These are phyloP conservation scores for Limanda limanda DNA, from an alignment of 2,113 vertebrate species.

Conservation along the genomic window DNA sequence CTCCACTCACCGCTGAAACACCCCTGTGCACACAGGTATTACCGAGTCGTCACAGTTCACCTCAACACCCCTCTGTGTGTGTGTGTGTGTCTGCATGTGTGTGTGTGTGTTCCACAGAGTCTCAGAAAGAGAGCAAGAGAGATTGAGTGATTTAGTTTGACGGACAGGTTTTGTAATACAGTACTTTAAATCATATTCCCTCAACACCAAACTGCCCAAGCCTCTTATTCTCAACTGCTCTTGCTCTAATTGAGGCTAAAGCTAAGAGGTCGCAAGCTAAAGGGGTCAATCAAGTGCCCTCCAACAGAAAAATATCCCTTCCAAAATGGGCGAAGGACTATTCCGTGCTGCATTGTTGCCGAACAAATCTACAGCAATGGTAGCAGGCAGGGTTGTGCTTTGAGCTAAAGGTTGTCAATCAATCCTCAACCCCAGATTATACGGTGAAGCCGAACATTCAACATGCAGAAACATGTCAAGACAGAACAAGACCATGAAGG, in stretches of 20 bases:
- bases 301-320: constrained; percentile 1
- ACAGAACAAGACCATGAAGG: too few relatives aligned
- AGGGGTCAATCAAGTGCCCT: not conserved
- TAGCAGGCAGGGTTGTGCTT: not conserved
- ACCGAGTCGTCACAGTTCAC: constrained; percentile 61
- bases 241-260: constrained; percentile 17
- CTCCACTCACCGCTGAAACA: constrained; percentile 66
- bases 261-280: constrained; percentile 2
- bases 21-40: constrained; percentile 75
- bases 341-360: not conserved
- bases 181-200: constrained; percentile 50
- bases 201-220: constrained; percentile 19
- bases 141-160: constrained; percentile 64
- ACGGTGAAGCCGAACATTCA: too few relatives aligned
- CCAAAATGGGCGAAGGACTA: not conserved
- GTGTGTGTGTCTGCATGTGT: constrained; percentile 14
- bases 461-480: too few relatives aligned
- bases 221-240: constrained; percentile 26
- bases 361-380: not conserved
- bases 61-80: constrained; percentile 34
- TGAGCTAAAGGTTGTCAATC: too few relatives aligned
- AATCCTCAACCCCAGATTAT: too few relatives aligned
- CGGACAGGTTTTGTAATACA: constrained; percentile 61
- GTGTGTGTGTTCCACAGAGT: constrained; percentile 10
- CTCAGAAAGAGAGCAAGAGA: constrained; percentile 26